Conservation (phyloP, 2,797 vertebrate genomes). For the Cichlasoma orientale region DNA sequence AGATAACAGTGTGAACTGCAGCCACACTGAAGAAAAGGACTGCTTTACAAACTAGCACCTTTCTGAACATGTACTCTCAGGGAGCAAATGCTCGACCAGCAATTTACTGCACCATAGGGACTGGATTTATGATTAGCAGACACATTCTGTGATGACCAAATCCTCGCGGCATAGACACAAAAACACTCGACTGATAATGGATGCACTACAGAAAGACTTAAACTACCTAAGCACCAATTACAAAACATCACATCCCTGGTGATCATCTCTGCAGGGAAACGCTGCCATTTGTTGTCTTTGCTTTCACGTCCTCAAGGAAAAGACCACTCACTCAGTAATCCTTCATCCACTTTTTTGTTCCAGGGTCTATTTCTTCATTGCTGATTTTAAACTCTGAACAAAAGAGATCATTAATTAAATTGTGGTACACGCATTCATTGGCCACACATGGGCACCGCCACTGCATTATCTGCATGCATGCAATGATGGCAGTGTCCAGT, state of each 20-base stretch:
- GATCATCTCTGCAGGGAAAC: conserved; percentile 13
- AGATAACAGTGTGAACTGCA: not conserved
- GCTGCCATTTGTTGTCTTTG: not conserved
- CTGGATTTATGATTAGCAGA: conserved; percentile 48
- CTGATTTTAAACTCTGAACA: not conserved
- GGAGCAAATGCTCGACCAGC: conserved; percentile 19
- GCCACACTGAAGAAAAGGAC: not conserved
- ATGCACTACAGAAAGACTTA: conserved; percentile 13
- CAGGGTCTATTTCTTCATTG: too few relatives aligned
- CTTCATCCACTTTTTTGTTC: not conserved
- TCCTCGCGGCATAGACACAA: conserved; percentile 14
- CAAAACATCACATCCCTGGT: not conserved
- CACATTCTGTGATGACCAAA: conserved; percentile 48
- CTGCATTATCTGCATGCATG: too few relatives aligned
- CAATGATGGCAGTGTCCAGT: accelerated
- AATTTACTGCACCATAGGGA: conserved; percentile 40
- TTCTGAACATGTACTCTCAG: conserved; percentile 7
- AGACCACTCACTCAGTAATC: not conserved
- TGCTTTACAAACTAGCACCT: not conserved
- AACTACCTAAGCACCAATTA: conserved; percentile 19
- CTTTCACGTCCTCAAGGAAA: not conserved
- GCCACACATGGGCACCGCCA: too few relatives aligned
- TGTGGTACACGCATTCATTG: too few relatives aligned
- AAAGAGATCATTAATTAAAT: not conserved
- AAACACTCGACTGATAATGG: conserved; percentile 34